phyloP scores from a whole-genome alignment of 2,888 invertebrate genomes.

The Dorcus hopei region DNA sequence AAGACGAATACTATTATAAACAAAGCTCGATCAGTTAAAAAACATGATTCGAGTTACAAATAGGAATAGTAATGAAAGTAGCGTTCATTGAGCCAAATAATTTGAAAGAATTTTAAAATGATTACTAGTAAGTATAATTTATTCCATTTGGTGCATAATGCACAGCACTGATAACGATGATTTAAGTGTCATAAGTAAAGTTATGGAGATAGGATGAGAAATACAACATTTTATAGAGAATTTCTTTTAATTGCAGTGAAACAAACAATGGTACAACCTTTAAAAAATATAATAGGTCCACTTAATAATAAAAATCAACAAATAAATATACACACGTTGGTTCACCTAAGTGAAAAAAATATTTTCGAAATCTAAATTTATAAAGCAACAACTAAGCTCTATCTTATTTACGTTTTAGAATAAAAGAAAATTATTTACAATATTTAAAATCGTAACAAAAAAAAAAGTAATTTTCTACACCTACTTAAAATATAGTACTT shows the following conservation, averaged over 20 bases:
- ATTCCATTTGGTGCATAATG: too few species aligned
- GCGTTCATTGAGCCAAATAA: too few species aligned
- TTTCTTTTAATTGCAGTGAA: conserved; percentile 15
- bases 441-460: conserved; percentile 7
- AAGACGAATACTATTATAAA: too few species aligned
- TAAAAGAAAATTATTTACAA: conserved; percentile 9
- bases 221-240: conserved; percentile 6
- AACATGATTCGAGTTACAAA: too few species aligned
- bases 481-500: neutral
- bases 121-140: too few species aligned
- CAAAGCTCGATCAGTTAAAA: too few species aligned
- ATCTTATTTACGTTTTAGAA: neutral
- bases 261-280: conserved; percentile 15
- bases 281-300: conserved; percentile 10
- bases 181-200: too few species aligned
- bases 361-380: conserved; percentile 5
- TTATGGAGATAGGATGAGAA: too few species aligned
- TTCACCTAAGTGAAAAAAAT: conserved; percentile 1
- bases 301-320: conserved; percentile 16
- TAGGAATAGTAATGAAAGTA: too few species aligned
- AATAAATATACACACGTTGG: conserved; percentile 12
- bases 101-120: too few species aligned
- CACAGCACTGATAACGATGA: too few species aligned
- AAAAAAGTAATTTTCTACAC: conserved; percentile 2
- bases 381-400: conserved; percentile 8